These are phyloP conservation scores for Agrochola litura DNA, from an alignment of 2,888 invertebrate species.

Conservation along the genomic window DNA sequence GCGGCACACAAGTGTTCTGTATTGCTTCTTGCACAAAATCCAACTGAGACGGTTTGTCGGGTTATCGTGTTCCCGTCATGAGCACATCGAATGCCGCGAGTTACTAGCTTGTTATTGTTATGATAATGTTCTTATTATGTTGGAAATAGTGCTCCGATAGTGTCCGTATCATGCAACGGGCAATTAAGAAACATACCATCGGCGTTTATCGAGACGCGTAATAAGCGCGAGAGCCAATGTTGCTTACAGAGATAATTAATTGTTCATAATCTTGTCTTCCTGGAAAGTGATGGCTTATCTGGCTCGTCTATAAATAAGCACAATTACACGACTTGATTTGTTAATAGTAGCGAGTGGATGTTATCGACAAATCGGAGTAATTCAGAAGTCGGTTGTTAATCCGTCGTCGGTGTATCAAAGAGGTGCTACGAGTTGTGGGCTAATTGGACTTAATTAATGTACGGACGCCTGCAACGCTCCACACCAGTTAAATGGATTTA, in stretches of 20 bases:
- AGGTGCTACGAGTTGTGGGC: conserved; percentile 69
- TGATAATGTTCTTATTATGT: conserved; percentile 89
- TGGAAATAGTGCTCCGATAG: conserved; percentile 88
- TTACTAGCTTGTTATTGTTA: conserved; percentile 88
- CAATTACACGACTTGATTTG: conserved; percentile 48
- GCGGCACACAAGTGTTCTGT: conserved; percentile 52
- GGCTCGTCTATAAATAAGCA: conserved; percentile 57
- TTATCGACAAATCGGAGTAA: conserved; percentile 69
- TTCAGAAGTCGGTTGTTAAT: conserved; percentile 70
- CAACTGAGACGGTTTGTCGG: conserved; percentile 72
- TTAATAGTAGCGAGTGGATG: conserved; percentile 44
- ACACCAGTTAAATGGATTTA: conserved; percentile 81
- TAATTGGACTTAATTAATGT: conserved; percentile 86
- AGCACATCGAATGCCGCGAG: conserved; percentile 80
- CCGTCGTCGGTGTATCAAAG: conserved; percentile 80
- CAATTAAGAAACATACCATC: conserved; percentile 87
- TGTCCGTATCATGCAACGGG: conserved; percentile 86
- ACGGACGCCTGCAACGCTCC: conserved; percentile 77
- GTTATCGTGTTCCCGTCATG: conserved; percentile 78
- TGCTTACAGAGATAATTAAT: conserved; percentile 72
- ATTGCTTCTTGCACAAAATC: conserved; percentile 68
- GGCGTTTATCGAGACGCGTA: conserved; percentile 77
- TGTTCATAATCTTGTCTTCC: conserved; percentile 73
- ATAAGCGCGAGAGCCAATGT: conserved; percentile 75
- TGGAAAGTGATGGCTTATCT: conserved; percentile 72